Evolutionary conservation across 2,797 vertebrate genomes (phyloP).

Genomic region (Nyctibius grandis): DNA sequence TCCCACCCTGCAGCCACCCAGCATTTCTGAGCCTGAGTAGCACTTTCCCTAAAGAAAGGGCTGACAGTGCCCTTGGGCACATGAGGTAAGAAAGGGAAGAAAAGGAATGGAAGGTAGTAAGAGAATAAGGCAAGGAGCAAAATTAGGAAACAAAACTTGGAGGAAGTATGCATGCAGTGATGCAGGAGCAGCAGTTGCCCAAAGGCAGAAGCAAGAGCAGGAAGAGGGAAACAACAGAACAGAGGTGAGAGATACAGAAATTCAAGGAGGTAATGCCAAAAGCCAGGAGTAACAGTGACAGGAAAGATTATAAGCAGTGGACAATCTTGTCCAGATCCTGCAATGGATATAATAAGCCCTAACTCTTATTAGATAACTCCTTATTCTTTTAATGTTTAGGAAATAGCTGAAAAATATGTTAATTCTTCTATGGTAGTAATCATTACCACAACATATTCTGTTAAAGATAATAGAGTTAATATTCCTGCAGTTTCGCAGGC

Average conservation of each 20-base stretch:
- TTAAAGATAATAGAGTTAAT: background rate
- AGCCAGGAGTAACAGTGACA: background rate
- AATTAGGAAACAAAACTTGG: background rate
- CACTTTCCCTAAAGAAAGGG: background rate
- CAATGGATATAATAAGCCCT: background rate
- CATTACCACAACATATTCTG: background rate
- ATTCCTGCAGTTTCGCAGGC: background rate
- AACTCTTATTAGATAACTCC: background rate
- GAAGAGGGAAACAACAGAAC: background rate
- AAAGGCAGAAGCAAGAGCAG: background rate
- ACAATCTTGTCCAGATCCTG: background rate
- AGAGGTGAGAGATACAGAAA: background rate
- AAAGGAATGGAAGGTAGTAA: background rate
- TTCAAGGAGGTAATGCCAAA: background rate
- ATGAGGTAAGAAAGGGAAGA: background rate
- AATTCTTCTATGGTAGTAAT: background rate
- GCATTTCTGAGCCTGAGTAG: background rate
- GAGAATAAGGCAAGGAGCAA: background rate
- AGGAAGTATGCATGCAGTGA: background rate
- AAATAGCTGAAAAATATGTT: background rate
- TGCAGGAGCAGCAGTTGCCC: background rate
- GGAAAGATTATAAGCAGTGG: background rate
- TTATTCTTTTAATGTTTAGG: background rate
- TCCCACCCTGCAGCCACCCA: background rate
- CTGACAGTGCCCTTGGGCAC: background rate